These are phyloP conservation scores for Cromileptes altivelis DNA, from an alignment of 2,113 vertebrate genomes.

Conservation along the genomic window DNA sequence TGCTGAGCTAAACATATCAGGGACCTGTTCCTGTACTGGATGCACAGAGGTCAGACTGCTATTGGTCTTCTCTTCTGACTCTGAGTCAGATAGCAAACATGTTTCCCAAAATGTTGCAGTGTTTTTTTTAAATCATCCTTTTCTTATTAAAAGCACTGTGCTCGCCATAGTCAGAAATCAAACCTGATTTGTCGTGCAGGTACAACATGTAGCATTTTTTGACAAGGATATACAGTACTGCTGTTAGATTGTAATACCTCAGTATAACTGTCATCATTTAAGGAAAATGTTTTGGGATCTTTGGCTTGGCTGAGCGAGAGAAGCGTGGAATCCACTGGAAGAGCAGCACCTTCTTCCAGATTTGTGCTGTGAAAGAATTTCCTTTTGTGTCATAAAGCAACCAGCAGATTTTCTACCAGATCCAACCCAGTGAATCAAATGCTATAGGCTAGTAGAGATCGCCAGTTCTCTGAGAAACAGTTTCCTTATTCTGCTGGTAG, in stretches of 20 bases:
- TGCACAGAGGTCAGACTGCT: background rate
- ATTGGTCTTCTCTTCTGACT: background rate
- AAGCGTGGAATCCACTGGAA: conserved; percentile 2
- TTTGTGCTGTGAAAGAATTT: conserved; percentile 17
- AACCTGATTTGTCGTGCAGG: conserved; percentile 6
- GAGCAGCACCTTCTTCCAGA: background rate
- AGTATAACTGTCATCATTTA: background rate
- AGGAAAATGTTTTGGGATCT: background rate
- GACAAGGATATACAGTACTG: conserved; percentile 3
- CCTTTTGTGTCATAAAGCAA: conserved; percentile 42
- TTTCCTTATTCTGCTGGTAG: background rate
- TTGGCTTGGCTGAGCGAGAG: background rate
- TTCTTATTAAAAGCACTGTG: conserved; percentile 6
- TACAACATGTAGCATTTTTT: conserved; percentile 40
- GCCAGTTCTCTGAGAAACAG: background rate
- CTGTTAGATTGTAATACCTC: conserved; percentile 45
- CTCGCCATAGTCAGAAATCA: background rate
- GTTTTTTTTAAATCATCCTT: background rate
- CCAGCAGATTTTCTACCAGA: conserved; percentile 55
- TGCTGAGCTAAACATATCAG: background rate
- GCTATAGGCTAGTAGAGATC: background rate
- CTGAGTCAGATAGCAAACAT: background rate
- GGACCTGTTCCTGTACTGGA: background rate
- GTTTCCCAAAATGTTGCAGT: conserved; percentile 1
- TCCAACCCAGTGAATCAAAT: background rate